Base-by-base conservation (phyloP, 1,140 invertebrate genomes). In the Neotoxoptera formosana region DNA sequence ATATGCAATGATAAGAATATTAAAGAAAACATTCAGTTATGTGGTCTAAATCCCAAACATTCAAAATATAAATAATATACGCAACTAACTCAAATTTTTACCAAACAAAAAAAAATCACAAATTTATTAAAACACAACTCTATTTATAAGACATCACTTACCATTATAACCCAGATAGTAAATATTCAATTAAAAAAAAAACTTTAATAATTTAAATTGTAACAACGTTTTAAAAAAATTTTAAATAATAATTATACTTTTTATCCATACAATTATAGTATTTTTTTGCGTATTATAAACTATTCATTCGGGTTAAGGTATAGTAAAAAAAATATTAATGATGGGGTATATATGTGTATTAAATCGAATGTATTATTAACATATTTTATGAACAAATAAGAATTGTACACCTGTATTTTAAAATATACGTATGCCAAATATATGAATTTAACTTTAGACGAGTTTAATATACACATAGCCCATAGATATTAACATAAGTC, bases 331-430 rank as follows among this genome's bases (percentile, higher is more conserved):
- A 76, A 30, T 25, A 30, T 17, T n/a, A 76, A 76, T 34, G n/a
- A 76, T n/a, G 6, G 11, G 60, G 30, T 67, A 67, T 76, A 14
- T n/a, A 14, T 76, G n/a, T n/a, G 30, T n/a, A 67, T 67, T 67
- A 67, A 67, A 76, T 34, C n/a, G 30, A n/a, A 67, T 67, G 14
- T 17, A 67, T 67, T 67, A n/a, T 67, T 67, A 67, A n/a, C 6
- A 76, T 76, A 76, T 76, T 76, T 76, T 76, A n/a, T 76, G 60
- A 76, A n/a, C 60, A 76, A 76, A 76, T 76, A 76, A 76, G 30
- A 76, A 76, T 34, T 76, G 11, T 76, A 76, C 17, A 76, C 14
- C 30, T n/a, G 11, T n/a, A 14, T 76, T 76, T 76, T 76, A n/a
- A n/a, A 21, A n/a, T 67, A n/a, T 67, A 67, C 30, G 30, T 67